Evolutionary conservation across 2,888 invertebrate species (phyloP).

Genomic region (Troilus luridus): DNA sequence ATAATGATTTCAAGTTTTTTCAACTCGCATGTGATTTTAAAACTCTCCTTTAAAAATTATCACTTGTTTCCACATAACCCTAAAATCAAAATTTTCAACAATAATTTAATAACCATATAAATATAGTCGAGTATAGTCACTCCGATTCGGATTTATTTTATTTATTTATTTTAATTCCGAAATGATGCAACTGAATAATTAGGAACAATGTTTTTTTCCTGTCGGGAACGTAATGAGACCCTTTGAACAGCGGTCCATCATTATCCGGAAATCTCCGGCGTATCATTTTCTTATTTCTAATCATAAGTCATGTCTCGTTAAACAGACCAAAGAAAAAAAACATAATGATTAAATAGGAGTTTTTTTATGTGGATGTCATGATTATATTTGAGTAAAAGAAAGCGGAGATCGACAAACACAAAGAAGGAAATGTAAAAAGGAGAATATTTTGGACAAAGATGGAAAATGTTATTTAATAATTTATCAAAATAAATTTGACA

Average conservation of each 20-base stretch:
- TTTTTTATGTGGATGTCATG: not conserved
- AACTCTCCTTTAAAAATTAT: too few species aligned
- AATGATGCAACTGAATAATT: conserved; percentile 22
- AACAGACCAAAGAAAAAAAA: not conserved
- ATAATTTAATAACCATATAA: not conserved
- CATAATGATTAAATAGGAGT: not conserved
- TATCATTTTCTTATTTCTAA: conserved; percentile 45
- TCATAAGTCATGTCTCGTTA: conserved; percentile 44
- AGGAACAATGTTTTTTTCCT: conserved; percentile 27
- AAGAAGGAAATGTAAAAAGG: not conserved
- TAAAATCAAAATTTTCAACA: too few species aligned
- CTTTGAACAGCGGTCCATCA: not conserved
- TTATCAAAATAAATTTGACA: not conserved
- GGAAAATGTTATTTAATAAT: not conserved
- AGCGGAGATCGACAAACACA: not conserved
- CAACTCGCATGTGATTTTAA: too few species aligned
- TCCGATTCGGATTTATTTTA: not conserved
- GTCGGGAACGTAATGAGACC: not conserved
- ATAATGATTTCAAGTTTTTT: too few species aligned
- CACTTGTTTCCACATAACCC: too few species aligned
- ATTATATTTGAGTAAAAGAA: not conserved
- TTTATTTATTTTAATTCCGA: not conserved
- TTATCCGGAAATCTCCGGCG: conserved; percentile 8
- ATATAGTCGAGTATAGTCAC: not conserved
- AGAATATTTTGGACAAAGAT: not conserved